phyloP scores from a whole-genome alignment of 2,888 invertebrate genomes.

The Thymelicus acteon region DNA sequence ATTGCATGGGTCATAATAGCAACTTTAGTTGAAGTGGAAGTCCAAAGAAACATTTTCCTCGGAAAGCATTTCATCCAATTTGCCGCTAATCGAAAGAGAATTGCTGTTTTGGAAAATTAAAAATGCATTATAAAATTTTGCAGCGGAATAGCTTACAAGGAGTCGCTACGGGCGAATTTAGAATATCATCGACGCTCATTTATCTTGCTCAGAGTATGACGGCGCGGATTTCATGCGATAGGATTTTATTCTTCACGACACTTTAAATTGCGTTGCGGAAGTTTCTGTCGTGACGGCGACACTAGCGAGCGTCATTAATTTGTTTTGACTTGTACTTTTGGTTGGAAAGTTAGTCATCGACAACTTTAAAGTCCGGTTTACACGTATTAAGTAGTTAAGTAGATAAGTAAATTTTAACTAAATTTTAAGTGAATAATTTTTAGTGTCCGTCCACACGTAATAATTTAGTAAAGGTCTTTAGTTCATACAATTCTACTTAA shows the following conservation, averaged over 20 bases:
- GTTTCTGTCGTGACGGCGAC: conserved; percentile 27
- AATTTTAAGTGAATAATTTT: too few species aligned
- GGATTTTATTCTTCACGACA: conserved; percentile 47
- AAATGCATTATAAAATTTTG: conserved; percentile 38
- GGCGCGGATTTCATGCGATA: conserved; percentile 46
- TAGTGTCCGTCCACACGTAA: too few species aligned
- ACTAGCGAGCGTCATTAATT: neutral
- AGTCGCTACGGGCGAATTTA: conserved; percentile 38
- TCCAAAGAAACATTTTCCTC: neutral
- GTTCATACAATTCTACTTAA: too few species aligned
- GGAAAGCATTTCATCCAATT: conserved; percentile 10
- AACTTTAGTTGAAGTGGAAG: too few species aligned
- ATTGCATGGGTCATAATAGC: too few species aligned
- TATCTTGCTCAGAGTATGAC: conserved; percentile 54
- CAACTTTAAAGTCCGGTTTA: too few species aligned
- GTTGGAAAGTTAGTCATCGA: neutral
- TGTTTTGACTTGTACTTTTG: neutral
- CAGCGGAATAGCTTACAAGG: conserved; percentile 34
- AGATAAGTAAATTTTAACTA: too few species aligned
- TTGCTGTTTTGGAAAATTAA: conserved; percentile 25
- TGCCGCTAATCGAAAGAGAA: conserved; percentile 24
- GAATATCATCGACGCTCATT: conserved; percentile 48
- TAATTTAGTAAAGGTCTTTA: too few species aligned
- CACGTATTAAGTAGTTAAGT: too few species aligned
- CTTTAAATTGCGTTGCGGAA: conserved; percentile 43